phyloP scores from a whole-genome alignment of 1,140 invertebrate genomes.

The Apolygus lucorum region DNA sequence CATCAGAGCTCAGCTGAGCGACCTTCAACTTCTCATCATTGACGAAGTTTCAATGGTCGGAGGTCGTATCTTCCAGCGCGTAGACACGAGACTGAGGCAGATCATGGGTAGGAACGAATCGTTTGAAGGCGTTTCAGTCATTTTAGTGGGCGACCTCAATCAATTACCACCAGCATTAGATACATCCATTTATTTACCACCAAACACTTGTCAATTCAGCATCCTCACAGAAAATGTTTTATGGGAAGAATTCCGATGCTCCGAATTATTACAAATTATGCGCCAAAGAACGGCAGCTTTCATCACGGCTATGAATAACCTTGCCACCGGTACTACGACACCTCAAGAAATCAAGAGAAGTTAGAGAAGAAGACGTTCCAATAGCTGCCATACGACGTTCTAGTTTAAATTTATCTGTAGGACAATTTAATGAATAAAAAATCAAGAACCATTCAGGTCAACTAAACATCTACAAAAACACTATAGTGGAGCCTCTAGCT shows the following conservation, averaged over 20 bases:
- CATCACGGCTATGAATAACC: no score
- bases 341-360: background rate
- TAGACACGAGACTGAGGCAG: conserved; percentile 20
- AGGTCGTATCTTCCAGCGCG: conserved; percentile 7
- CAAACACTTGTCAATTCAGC: conserved; percentile 8
- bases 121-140: conserved; percentile 24
- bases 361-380: background rate
- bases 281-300: no score
- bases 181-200: conserved; percentile 15
- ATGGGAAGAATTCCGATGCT: no score
- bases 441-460: no score
- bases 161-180: conserved; percentile 29
- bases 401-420: no score
- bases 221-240: no score
- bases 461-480: no score
- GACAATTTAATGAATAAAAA: no score
- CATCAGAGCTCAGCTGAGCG: no score
- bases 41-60: conserved; percentile 29
- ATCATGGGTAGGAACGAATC: background rate
- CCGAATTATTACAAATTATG: no score
- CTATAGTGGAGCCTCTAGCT: no score
- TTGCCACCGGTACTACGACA: no score
- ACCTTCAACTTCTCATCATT: conserved; percentile 28
- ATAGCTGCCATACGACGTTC: background rate
- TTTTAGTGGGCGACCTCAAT: conserved; percentile 28